Evolutionary conservation across 2,113 vertebrate genomes (phyloP).

Genomic region (Labeo catla): DNA sequence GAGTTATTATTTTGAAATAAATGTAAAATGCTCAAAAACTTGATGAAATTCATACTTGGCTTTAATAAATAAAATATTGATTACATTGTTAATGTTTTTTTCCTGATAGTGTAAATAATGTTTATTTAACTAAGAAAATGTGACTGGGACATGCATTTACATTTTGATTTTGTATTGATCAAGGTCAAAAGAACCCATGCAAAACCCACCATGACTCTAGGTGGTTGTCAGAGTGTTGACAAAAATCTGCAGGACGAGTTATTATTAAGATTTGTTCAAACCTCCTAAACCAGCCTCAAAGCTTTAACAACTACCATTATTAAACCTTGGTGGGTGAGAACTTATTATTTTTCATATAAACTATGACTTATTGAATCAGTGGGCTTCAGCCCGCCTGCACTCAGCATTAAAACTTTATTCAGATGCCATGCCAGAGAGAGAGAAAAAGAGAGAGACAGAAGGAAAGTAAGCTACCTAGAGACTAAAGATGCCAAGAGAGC

Average conservation of each 20-base stretch:
- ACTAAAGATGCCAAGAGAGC: conserved; percentile 27
- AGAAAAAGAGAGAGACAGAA: conserved; percentile 24
- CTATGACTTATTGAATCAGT: background rate
- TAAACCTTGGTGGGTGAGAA: background rate
- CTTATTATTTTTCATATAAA: background rate
- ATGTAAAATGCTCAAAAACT: too few species aligned
- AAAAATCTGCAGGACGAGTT: background rate
- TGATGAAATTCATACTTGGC: too few species aligned
- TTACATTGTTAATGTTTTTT: too few species aligned
- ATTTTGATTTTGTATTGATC: too few species aligned
- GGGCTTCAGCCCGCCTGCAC: background rate
- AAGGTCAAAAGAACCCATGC: background rate
- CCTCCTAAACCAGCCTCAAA: conserved; percentile 3
- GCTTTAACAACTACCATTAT: background rate
- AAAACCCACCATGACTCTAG: background rate
- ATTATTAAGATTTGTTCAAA: background rate
- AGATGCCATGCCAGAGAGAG: conserved; percentile 2
- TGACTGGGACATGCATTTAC: too few species aligned
- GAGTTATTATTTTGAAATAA: too few species aligned
- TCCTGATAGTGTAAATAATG: too few species aligned
- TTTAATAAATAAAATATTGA: too few species aligned
- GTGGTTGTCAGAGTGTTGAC: too few species aligned
- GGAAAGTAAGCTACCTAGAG: conserved; percentile 23
- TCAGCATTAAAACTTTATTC: background rate
- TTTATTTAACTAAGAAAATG: too few species aligned